Evolutionary conservation across 1,140 invertebrate genomes (phyloP).

Genomic region (Saccostrea cuccullata): DNA sequence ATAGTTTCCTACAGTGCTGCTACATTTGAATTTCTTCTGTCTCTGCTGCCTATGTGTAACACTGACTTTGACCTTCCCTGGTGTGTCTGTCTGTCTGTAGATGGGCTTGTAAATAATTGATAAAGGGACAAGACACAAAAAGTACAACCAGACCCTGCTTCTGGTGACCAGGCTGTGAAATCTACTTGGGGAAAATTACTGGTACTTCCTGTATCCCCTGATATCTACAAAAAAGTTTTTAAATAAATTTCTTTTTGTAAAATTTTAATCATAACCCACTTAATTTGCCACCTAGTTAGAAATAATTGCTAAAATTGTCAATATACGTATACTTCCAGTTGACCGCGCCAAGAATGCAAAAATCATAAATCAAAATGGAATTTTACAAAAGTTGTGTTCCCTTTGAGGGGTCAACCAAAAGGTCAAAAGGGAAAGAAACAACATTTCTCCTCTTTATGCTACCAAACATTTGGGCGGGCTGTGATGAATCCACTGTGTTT

Average conservation of each 20-base stretch:
- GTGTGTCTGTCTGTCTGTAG: slow-evolving; percentile 52
- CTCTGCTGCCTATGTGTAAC: slow-evolving; percentile 62
- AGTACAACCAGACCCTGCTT: slow-evolving; percentile 63
- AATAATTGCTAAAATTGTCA: no score
- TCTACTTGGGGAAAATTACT: slow-evolving; percentile 60
- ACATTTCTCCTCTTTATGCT: no score
- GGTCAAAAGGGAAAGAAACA: no score
- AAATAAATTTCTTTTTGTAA: neutral
- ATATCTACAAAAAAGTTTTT: neutral
- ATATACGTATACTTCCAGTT: no score
- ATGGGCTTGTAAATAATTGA: slow-evolving; percentile 46
- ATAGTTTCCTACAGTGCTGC: slow-evolving; percentile 63
- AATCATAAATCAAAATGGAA: no score
- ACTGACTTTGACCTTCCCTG: slow-evolving; percentile 62
- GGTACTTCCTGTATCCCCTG: neutral
- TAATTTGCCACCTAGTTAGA: no score
- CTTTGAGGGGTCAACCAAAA: no score
- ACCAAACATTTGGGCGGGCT: no score
- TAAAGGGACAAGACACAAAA: slow-evolving; percentile 67
- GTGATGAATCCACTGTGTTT: no score
- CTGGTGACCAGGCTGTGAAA: slow-evolving; percentile 66
- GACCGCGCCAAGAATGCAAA: no score
- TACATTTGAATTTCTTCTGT: slow-evolving; percentile 62
- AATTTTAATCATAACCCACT: neutral
- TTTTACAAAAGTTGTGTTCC: no score